A percentile compares a stretch with the other conserved stretches of the same genome.
phyloP scores from a whole-genome alignment of 2,113 vertebrate genomes.

The Natator depressus region DNA sequence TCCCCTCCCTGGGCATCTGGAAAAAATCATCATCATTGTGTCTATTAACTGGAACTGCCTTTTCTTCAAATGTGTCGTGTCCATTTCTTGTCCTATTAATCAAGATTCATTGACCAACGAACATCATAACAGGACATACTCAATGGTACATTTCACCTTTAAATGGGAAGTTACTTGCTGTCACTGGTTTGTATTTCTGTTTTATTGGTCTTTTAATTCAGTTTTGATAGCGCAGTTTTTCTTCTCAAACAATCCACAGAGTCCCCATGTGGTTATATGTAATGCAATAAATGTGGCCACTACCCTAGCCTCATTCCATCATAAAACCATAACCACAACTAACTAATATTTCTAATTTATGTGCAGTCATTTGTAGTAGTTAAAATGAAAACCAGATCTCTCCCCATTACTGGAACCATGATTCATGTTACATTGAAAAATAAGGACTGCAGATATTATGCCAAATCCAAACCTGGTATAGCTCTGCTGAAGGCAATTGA shows the following conservation, averaged over 20 bases:
- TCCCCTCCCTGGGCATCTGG: background rate
- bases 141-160: background rate
- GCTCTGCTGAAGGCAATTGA: conserved; percentile 14
- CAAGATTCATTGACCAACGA: conserved; percentile 8
- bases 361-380: conserved; percentile 34
- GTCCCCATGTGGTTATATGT: background rate
- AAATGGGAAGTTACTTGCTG: conserved; percentile 19
- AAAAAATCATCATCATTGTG: background rate
- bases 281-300: conserved; percentile 36
- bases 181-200: conserved; percentile 50
- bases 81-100: conserved; percentile 39
- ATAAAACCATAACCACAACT: conserved; percentile 60
- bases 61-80: background rate
- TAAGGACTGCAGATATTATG: background rate
- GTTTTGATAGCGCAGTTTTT: conserved; percentile 58
- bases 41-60: background rate
- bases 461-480: background rate
- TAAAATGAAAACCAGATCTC: conserved; percentile 57
- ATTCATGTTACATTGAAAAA: conserved; percentile 18
- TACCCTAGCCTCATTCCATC: conserved; percentile 33
- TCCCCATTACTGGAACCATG: conserved; percentile 33
- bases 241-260: conserved; percentile 41
- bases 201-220: conserved; percentile 66
- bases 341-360: conserved; percentile 65
- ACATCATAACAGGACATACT: conserved; percentile 7